phyloP scores from a whole-genome alignment of 2,888 invertebrate species.

The Patella pellucida region DNA sequence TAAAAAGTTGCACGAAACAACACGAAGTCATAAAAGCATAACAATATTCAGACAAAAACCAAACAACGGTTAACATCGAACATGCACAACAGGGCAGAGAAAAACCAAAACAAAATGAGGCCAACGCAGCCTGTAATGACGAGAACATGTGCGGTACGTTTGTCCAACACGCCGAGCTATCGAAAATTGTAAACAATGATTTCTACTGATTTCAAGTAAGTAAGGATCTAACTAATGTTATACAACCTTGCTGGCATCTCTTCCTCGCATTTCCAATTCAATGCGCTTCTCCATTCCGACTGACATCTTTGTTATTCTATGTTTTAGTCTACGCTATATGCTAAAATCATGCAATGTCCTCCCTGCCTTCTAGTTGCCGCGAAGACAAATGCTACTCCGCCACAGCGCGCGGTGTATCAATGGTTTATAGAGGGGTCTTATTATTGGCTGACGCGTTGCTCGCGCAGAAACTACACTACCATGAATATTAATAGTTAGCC shows the following conservation, averaged over 20 bases:
- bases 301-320: constrained; percentile 34
- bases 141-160: no score
- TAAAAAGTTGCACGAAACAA: no score
- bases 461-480: constrained; percentile 44
- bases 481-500: constrained; percentile 57
- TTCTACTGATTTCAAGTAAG: no score
- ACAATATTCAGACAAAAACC: no score
- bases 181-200: no score
- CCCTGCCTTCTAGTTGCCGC: constrained; percentile 19
- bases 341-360: constrained; percentile 29
- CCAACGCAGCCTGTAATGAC: no score
- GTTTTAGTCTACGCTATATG: constrained; percentile 16
- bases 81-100: no score
- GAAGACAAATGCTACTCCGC: constrained; percentile 8
- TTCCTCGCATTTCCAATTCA: constrained; percentile 93
- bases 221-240: constrained; percentile 35
- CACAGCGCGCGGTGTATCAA: constrained; percentile 33
- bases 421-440: constrained; percentile 43
- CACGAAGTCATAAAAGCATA: no score
- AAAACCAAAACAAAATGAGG: no score
- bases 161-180: no score
- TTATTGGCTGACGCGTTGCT: constrained; percentile 50
- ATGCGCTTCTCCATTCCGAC: constrained; percentile 76
- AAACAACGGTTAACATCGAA: no score
- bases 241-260: constrained; percentile 90